Evolutionary conservation across 2,888 invertebrate species (phyloP).

Genomic region (Tolmerus cingulatus): DNA sequence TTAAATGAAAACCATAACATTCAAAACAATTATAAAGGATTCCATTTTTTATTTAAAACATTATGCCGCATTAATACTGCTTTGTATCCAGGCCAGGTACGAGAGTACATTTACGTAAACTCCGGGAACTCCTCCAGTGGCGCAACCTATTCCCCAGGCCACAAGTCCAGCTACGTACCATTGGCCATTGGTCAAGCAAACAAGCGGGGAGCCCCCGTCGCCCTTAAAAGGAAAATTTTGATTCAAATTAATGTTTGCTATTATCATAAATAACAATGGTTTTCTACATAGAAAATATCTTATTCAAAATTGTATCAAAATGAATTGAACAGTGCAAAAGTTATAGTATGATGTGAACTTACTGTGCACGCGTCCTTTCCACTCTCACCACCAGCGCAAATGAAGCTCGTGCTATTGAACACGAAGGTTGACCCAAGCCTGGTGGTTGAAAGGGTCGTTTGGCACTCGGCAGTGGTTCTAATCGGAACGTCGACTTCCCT

Average conservation of each 20-base stretch:
- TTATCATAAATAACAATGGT: no score
- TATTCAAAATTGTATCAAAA: not conserved
- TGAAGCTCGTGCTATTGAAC: slow-evolving; percentile 72
- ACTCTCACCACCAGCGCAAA: slow-evolving; percentile 81
- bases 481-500: slow-evolving; percentile 81
- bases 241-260: not conserved
- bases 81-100: slow-evolving; percentile 74
- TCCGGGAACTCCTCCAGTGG: slow-evolving; percentile 74
- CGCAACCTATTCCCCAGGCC: slow-evolving; percentile 70
- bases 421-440: slow-evolving; percentile 71
- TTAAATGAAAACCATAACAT: not conserved
- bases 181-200: slow-evolving; percentile 55
- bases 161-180: slow-evolving; percentile 66
- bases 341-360: slow-evolving; percentile 55
- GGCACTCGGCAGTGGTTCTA: slow-evolving; percentile 71
- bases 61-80: slow-evolving; percentile 50
- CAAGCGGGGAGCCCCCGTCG: slow-evolving; percentile 65
- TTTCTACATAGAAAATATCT: no score
- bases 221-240: slow-evolving; percentile 57
- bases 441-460: slow-evolving; percentile 70
- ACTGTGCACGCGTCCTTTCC: slow-evolving; percentile 83
- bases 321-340: not conserved
- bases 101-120: slow-evolving; percentile 79
- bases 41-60: not conserved
- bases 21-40: not conserved